Evolutionary conservation across 2,113 vertebrate genomes (phyloP), one percentile per base, ranked within the genome.

Genomic region (Elanoides forficatus): DNA sequence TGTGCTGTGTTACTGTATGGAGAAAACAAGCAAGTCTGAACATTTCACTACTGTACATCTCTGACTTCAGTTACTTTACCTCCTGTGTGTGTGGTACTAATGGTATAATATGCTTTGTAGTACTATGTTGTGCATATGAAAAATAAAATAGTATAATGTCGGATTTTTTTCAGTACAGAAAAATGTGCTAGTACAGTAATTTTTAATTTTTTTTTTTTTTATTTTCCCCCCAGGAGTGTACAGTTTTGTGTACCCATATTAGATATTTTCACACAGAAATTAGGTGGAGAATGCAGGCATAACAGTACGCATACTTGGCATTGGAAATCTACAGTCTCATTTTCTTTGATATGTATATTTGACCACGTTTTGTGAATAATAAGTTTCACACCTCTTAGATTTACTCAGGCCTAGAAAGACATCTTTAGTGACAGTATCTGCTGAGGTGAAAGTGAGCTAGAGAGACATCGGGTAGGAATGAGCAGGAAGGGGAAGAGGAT

Each of bases 61-160:
- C 84, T 94, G 81, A 83, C 86, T 93, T 96, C 72, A 94, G 81
- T 86, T 97, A 82, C 84, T 93, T 94, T 91, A 47, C 76, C 34
- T 97, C 85, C n/a, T n/a, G n/a, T n/a, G 67, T 94, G 40, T 76
- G 82, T 70, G 36, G 62, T 93, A 81, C 47, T 86, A 42, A 81
- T 91, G 88, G 68, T 72, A 25, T 76, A 76, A 93, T 82, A 81
- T 42, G 15, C 50, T 73, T 71, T 80, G 48, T 83, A 66, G 53
- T 70, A 81, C 79, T 87, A 65, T 50, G 13, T 67, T 81, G 74
- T 86, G 36, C 11, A 11, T 50, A 67, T 68, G 58, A 66, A 72
- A 67, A 76, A 60, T 34, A 42, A 88, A 63, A 73, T 32, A 21
- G 30, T 50, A 27, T 48, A 70, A 36, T 25, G 11, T 22, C 36